Base-by-base conservation (phyloP, 2,888 invertebrate species). In the Uloborus plumipes region DNA sequence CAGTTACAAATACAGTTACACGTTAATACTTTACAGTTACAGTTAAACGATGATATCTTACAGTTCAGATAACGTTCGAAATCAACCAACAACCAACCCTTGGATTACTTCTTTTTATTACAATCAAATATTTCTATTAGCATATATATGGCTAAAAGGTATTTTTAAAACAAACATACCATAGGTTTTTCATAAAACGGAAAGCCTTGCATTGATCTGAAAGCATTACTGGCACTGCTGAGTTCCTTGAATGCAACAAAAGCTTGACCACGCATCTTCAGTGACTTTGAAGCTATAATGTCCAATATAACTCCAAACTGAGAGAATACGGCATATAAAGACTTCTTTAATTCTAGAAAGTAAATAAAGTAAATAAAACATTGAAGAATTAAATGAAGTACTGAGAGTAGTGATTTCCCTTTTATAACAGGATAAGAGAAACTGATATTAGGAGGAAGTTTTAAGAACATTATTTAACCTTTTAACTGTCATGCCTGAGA, bases 151-250 rank as follows among this genome's bases (percentile, higher is more conserved):
- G 16, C 4, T 18, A 55, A 18, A 6, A 15, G 6, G n/a, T 55
- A 55, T 18, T 55, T 26, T 55, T 55, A 39, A 15, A 26, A 66
- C n/a, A 55, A 26, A 74, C 70, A 18, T 58, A 80, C 80, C 99
- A 99, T 98, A 69, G 98, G 98, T 91, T 99, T 99, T 87, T 99
- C 99, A 89, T 99, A 99, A 90, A 99, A 99, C 6, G 99, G 99
- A 89, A 99, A 99, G 66, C 99, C 98, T 90, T 98, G 99, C 98
- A 99, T 99, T 26, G 98, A 97, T 86, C 98, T 91, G 62, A 99
- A 90, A 0, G 99, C 99, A 89, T 96, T 97, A 0, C 98, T 97
- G 0, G 98, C 96, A 89, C 97, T 97, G 75, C 94, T 94, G 79
- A 99, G 96, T 90, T 99, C 98, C 88, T 98, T 98, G 88, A 99